Evolutionary conservation across 1,140 invertebrate species (phyloP).

Genomic region (Sinonovacula constricta): DNA sequence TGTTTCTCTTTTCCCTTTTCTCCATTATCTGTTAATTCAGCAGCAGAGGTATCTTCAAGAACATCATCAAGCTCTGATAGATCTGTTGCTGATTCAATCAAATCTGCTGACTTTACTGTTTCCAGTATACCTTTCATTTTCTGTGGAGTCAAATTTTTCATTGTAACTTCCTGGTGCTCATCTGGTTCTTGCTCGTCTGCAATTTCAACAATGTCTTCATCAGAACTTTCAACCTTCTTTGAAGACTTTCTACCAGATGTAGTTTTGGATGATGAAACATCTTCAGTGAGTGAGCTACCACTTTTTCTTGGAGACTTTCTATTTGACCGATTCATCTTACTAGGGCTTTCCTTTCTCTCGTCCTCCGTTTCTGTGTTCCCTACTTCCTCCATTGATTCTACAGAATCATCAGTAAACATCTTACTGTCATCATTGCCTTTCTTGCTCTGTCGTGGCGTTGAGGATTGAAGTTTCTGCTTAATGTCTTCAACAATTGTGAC

Average conservation of each 20-base stretch:
- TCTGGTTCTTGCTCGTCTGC: too few relatives aligned
- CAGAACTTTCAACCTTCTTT: neutral
- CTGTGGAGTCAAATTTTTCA: too few relatives aligned
- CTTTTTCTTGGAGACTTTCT: neutral
- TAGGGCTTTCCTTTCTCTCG: neutral
- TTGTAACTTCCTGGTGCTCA: too few relatives aligned
- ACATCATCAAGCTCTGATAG: too few relatives aligned
- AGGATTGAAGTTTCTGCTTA: slow-evolving; percentile 22
- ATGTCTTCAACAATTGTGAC: slow-evolving; percentile 32
- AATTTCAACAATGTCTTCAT: neutral
- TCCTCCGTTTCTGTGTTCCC: neutral
- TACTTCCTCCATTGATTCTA: slow-evolving; percentile 9
- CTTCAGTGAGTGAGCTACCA: neutral
- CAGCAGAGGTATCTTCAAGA: too few relatives aligned
- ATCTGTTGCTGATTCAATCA: neutral
- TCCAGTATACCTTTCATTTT: too few relatives aligned
- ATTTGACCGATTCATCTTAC: neutral
- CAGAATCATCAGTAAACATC: slow-evolving; percentile 47
- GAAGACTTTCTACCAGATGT: neutral
- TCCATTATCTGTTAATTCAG: neutral
- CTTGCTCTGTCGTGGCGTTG: neutral
- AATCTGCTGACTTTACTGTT: neutral
- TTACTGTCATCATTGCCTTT: slow-evolving; percentile 12
- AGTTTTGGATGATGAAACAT: neutral
- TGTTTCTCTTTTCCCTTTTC: neutral